Evolutionary conservation across 2,888 invertebrate genomes (phyloP).

Genomic region (Magallana nippona): DNA sequence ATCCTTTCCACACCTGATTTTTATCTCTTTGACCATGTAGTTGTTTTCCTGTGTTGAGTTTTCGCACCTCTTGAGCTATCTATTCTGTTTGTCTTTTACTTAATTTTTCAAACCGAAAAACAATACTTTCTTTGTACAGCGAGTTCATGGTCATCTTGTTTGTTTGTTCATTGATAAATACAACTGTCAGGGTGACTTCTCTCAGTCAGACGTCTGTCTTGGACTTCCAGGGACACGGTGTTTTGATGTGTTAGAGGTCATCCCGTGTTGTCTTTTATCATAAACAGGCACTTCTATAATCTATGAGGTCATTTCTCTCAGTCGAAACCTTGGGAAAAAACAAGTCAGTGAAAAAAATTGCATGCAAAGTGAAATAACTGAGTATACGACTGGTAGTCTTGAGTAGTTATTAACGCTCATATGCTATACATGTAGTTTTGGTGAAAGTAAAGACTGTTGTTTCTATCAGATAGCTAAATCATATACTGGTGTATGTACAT

Average conservation of each 20-base stretch:
- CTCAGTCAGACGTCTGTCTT: neutral
- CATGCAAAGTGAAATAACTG: no score
- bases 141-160: constrained; percentile 20
- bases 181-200: neutral
- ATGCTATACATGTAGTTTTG: no score
- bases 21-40: neutral
- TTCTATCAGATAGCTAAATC: no score
- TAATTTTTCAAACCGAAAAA: neutral
- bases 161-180: neutral
- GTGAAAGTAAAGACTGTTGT: no score
- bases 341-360: no score
- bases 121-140: constrained; percentile 2
- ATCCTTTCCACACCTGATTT: neutral
- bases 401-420: no score
- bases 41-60: neutral
- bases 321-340: no score
- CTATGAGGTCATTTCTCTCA: neutral
- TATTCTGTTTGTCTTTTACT: constrained; percentile 2
- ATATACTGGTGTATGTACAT: no score
- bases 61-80: neutral
- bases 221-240: neutral
- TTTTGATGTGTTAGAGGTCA: constrained; percentile 2
- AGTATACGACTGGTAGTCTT: no score
- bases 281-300: neutral
- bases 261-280: neutral